Percentiles rank a stretch among this genome's conserved stretches.
phyloP scores from a whole-genome alignment of 2,888 invertebrate species.

The Zygaena filipendulae region DNA sequence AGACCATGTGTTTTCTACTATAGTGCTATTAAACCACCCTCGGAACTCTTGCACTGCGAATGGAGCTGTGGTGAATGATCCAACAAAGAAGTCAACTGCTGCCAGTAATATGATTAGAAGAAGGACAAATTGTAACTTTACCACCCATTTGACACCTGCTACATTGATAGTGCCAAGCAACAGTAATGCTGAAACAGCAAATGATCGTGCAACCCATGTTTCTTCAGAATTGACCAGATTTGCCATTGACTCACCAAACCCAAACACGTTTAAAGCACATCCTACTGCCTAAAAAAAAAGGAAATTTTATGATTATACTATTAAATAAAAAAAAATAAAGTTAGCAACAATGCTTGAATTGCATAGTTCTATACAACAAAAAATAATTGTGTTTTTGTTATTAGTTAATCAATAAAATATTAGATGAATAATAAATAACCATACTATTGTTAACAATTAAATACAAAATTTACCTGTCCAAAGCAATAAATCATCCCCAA shows the following conservation, averaged over 20 bases:
- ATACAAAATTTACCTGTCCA: constrained; percentile 78
- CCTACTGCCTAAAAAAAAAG: constrained; percentile 87
- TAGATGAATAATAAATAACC: too few relatives aligned
- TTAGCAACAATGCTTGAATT: too few relatives aligned
- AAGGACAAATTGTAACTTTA: constrained; percentile 92
- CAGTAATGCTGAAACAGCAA: constrained; percentile 89
- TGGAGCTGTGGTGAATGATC: constrained; percentile 82
- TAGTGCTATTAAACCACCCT: constrained; percentile 85
- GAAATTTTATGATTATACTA: too few relatives aligned
- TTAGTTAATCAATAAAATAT: too few relatives aligned
- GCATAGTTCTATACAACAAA: too few relatives aligned
- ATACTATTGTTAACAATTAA: too few relatives aligned
- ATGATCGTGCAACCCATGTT: constrained; percentile 85
- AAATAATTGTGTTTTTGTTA: too few relatives aligned
- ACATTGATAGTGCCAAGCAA: constrained; percentile 91
- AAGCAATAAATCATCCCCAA: constrained; percentile 95
- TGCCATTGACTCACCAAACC: constrained; percentile 97
- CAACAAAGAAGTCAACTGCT: constrained; percentile 93
- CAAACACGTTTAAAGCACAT: constrained; percentile 94
- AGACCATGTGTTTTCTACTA: constrained; percentile 84
- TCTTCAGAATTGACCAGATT: constrained; percentile 79
- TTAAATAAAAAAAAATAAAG: too few relatives aligned
- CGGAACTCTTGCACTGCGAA: too few relatives aligned
- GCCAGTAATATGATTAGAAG: constrained; percentile 87
- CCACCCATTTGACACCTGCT: constrained; percentile 98